Evolutionary conservation across 2,888 invertebrate genomes (phyloP), one percentile per base, ranked within the genome.

Genomic region (Cryptocheilus praepositus): DNA sequence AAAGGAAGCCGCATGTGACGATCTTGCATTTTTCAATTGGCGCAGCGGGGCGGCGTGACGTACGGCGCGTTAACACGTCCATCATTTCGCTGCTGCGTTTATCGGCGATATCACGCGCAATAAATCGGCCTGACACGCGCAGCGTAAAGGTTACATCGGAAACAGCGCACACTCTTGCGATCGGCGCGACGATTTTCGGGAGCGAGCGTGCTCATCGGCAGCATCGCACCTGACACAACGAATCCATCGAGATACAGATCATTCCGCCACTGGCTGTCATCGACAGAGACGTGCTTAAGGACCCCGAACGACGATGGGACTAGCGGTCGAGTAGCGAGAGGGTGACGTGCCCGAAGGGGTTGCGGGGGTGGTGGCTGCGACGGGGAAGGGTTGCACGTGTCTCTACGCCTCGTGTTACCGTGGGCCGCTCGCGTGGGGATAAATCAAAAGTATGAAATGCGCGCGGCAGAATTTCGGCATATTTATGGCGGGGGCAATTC

Each of bases 371-470:
- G 21, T 18, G 57, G 2, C n/a, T n/a, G n/a, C 43, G 44, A 55
- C 43, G 36, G 19, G n/a, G 57, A 13, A 19, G 43, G 43, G 22
- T 55, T 36, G 55, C 55, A 49, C 49, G 36, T 45, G 36, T 28
- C 57, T 28, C 61, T 44, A 46, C 54, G 57, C 60, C 61, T 60
- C 64, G 64, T 51, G 64, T 61, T 65, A 70, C 57, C 61, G 70
- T 44, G 67, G 66, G 61, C 61, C 49, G 64, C 65, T 59, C 75
- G 22, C 70, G 36, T 36, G 36, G 36, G 76, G 82, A 87, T 88
- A 87, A 88, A 88, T 88, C 88, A 88, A 87, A 88, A 88, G 87
- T 87, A 83, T 81, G 84, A 85, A 85, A 85, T 83, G 85, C 81
- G 81, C 71, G 76, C 76, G 82, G 81, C 85, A 83, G 80, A 83